Percentiles rank a stretch among this genome's conserved stretches.
Conservation (phyloP, 1,140 invertebrate species). For the Drosophila busckii region DNA sequence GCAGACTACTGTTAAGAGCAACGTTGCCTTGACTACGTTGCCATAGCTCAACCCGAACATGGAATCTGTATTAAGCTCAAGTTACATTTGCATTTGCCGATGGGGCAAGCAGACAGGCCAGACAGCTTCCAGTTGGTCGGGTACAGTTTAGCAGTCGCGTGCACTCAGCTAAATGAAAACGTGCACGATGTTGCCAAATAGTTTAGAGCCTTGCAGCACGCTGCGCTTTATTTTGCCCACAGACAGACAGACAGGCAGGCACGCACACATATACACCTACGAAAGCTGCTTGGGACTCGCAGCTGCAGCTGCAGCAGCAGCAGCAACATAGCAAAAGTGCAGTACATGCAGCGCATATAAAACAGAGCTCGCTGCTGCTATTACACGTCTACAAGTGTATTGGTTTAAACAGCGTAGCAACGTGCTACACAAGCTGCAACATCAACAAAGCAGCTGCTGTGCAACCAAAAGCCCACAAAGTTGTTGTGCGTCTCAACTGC, state of each 20-base stretch:
- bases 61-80: too few relatives aligned
- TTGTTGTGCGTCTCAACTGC: neutral
- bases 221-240: slow-evolving; percentile 58
- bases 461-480: slow-evolving; percentile 8
- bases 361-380: slow-evolving; percentile 27
- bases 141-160: slow-evolving; percentile 42
- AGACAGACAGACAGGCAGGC: slow-evolving; percentile 14
- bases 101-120: slow-evolving; percentile 22
- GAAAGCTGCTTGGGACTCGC: slow-evolving; percentile 42
- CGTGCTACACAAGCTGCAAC: slow-evolving; percentile 27
- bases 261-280: slow-evolving; percentile 10
- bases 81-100: slow-evolving; percentile 33
- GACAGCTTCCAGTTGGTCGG: slow-evolving; percentile 22
- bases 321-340: slow-evolving; percentile 28
- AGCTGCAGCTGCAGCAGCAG: slow-evolving; percentile 9
- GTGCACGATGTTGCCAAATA: slow-evolving; percentile 70
- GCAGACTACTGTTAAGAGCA: too few relatives aligned
- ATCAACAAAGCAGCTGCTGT: slow-evolving; percentile 44
- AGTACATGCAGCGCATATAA: slow-evolving; percentile 59
- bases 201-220: slow-evolving; percentile 58
- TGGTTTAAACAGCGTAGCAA: slow-evolving; percentile 32
- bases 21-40: too few relatives aligned
- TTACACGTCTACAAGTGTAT: slow-evolving; percentile 1
- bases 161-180: slow-evolving; percentile 77
- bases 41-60: too few relatives aligned